Base-by-base conservation (phyloP, 2,888 invertebrate genomes). In the Hyles lineata region DNA sequence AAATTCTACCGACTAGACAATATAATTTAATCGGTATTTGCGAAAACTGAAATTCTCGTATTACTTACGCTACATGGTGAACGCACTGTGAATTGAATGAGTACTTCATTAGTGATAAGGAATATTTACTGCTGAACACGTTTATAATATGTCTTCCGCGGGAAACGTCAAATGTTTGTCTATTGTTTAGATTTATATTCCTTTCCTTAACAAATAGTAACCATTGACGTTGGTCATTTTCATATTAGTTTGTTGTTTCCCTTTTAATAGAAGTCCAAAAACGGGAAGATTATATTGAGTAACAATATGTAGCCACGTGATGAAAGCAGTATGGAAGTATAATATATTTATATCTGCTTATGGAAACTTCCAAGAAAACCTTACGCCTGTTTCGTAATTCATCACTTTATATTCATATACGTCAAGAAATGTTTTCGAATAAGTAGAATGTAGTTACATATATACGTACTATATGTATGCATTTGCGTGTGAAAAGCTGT, bases 111-210 rank as follows among this genome's bases (percentile, higher is more conserved):
- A 76, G 75, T 79, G 79, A 88, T 86, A 86, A 86, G 81, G 83
- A 83, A 85, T 83, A 76, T 84, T 55, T 32, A 21, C 8, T 11
- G 43, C 69, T n/a, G 29, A 50, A 50, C n/a, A 84, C 87, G 90
- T 91, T 90, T 91, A 92, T 92, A 90, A 86, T 78, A 85, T 81
- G 85, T 87, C 88, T 87, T 85, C 83, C 82, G 81, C 81, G 76
- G 81, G 75, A 73, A 50, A 52, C 21, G n/a, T 70, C n/a, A 17
- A 55, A 21, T 6, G 32, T 32, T 23, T 35, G 32, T 70, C 32
- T 80, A 59, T 76, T 75, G 73, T 76, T 52, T 76, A 73, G 77
- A n/a, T n/a, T n/a, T n/a, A 78, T 77, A 80, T 76, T 74, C 74
- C 75, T 76, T 75, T 69, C 70, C 71, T 75, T 76, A 77, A 79